These are phyloP conservation scores for Doryteuthis pealeii DNA, from an alignment of 1,140 invertebrate species.

Conservation along the genomic window DNA sequence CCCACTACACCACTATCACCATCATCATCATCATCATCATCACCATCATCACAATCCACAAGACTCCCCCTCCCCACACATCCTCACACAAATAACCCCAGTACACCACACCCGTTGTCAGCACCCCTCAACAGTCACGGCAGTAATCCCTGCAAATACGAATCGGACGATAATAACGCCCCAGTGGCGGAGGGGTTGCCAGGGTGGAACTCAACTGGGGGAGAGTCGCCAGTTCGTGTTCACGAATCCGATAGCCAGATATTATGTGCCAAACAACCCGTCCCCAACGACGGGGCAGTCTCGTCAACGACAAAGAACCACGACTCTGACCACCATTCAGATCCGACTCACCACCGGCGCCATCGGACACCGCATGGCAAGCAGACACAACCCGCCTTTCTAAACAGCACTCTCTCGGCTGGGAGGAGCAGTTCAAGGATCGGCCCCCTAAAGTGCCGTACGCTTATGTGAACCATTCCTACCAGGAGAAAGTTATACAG, in stretches of 20 bases:
- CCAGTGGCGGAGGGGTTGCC: neutral
- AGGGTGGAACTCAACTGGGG: too few relatives aligned
- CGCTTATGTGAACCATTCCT: slow-evolving; percentile 54
- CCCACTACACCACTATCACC: neutral
- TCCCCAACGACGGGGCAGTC: too few relatives aligned
- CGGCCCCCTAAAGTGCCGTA: slow-evolving; percentile 44
- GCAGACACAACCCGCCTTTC: slow-evolving; percentile 34
- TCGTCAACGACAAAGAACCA: slow-evolving; percentile 11
- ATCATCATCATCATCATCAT: slow-evolving; percentile 3
- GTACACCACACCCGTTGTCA: neutral
- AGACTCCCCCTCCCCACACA: neutral
- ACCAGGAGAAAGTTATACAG: slow-evolving; percentile 45
- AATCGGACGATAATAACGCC: slow-evolving; percentile 1
- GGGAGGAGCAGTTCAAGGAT: slow-evolving; percentile 48
- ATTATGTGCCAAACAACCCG: slow-evolving; percentile 29
- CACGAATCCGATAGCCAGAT: slow-evolving; percentile 49
- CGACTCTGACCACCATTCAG: slow-evolving; percentile 54
- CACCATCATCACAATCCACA: slow-evolving; percentile 7
- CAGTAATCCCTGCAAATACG: neutral
- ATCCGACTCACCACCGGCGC: slow-evolving; percentile 40
- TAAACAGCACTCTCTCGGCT: slow-evolving; percentile 47
- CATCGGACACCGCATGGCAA: slow-evolving; percentile 30
- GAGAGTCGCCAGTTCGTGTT: neutral
- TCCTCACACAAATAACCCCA: neutral
- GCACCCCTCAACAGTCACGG: neutral